Base-by-base conservation (phyloP, 2,888 invertebrate genomes). In the Parasteatoda lunata region DNA sequence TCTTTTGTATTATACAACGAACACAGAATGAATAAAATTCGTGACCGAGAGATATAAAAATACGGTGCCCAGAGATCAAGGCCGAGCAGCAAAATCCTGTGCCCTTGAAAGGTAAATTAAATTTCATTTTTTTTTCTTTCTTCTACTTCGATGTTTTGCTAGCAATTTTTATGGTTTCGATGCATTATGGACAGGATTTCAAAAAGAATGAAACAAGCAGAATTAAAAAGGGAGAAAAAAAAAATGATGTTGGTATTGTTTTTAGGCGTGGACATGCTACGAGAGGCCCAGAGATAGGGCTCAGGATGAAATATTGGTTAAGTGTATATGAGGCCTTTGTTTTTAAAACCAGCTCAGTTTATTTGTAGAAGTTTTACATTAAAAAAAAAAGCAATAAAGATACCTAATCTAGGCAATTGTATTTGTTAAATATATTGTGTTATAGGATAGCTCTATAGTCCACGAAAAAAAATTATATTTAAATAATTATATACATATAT, bases 101-200 rank as follows among this genome's bases (percentile, higher is more conserved):
- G 84, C 84, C 84, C 84, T 84, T 84, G 84, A 64, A 84, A 75
- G 75, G 75, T 70, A 84, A 84, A 78, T 84, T 84, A 69, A 75
- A 75, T 30, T 30, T 30, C 69, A 48, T 51, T 54, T 45, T 82
- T 77, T 75, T 69, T 77, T n/a, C 15, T 52, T 30, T 59, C n/a
- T 68, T 47, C 64, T 80, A 8, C 15, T 15, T 47, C 8, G 51
- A 11, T 49, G 80, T 73, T 73, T 30, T 71, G 72, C 80, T 80
- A 45, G 71, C 15, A 72, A 51, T 66, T 72, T 78, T 80, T 73
- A 71, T 71, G 69, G 64, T 70, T 73, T 68, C 54, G 59, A 71
- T 73, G 48, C 77, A 72, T 84, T 84, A 78, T 84, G 77, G 77
- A 77, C 65, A 5, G 83, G 78, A 78, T 77, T 81, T 81, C 59